phyloP scores from a whole-genome alignment of 1,140 invertebrate species.

The Laupala kohalensis region DNA sequence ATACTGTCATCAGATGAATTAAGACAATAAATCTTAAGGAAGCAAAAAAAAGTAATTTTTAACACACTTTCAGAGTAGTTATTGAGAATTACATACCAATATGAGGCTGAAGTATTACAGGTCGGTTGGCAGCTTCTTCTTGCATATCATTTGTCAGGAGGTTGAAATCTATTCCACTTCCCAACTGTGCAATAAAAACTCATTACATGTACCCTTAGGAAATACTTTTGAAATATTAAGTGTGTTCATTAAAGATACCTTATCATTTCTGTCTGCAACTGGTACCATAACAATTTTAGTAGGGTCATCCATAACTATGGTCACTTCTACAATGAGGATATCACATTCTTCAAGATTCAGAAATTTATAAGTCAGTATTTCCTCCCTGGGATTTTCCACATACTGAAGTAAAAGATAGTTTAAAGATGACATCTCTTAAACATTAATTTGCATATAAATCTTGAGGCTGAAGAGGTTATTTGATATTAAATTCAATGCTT shows the following conservation, averaged over 20 bases:
- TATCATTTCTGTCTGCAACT: not conserved
- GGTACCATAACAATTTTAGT: not conserved
- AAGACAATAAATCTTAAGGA: no score
- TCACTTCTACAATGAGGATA: not conserved
- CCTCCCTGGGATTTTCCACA: not conserved
- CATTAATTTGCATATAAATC: no score
- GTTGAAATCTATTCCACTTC: not conserved
- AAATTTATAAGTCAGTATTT: not conserved
- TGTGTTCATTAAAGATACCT: not conserved
- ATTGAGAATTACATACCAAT: not conserved
- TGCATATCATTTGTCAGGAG: not conserved
- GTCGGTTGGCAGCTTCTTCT: not conserved
- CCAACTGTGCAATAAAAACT: not conserved
- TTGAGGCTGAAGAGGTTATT: no score
- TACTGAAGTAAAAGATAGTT: no score
- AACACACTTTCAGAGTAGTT: no score
- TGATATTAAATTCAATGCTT: no score
- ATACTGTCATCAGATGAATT: no score
- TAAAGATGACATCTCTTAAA: no score
- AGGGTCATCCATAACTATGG: not conserved
- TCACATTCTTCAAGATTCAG: not conserved
- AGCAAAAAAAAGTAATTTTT: no score
- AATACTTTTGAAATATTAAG: no score
- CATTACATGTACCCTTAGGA: not conserved
- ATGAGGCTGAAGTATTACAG: not conserved